Evolutionary conservation across 2,113 vertebrate genomes (phyloP).

Genomic region (Pyrgilauda ruficollis): DNA sequence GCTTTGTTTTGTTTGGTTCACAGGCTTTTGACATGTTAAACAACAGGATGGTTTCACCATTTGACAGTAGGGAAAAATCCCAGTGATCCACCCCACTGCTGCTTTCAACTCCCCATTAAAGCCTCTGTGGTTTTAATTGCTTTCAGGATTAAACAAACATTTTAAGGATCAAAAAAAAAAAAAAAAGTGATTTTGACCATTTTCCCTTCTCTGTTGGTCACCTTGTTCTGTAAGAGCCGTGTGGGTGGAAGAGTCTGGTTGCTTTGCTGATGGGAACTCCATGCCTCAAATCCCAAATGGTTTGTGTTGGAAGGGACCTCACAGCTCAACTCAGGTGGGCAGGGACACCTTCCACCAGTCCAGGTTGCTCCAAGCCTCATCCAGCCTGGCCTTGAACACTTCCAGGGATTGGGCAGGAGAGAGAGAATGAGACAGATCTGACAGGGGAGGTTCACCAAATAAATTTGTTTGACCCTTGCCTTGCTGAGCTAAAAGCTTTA

Average conservation of each 20-base stretch:
- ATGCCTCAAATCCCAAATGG: not conserved
- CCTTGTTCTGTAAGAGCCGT: not conserved
- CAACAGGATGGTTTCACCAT: not conserved
- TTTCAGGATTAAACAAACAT: not conserved
- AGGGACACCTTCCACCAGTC: not conserved
- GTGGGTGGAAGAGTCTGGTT: not conserved
- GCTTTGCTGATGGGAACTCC: not conserved
- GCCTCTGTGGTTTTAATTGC: not conserved
- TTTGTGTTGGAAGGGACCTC: not conserved
- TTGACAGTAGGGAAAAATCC: not conserved
- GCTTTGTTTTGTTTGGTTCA: not conserved
- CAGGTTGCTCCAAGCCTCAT: not conserved
- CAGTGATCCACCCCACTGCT: not conserved
- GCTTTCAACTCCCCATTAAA: not conserved
- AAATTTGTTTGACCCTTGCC: not conserved
- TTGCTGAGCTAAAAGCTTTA: not conserved
- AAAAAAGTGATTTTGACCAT: not conserved
- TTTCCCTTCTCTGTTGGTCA: not conserved
- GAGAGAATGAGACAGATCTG: not conserved
- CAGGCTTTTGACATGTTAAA: not conserved
- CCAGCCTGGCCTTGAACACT: not conserved
- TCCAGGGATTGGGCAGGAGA: not conserved
- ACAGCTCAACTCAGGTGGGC: not conserved
- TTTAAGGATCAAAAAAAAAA: not conserved
- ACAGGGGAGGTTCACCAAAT: not conserved